Percentiles rank a stretch among this genome's conserved stretches.
These are phyloP conservation scores for Zaprionus camerounensis DNA, from an alignment of 1,140 invertebrate genomes.

Conservation along the genomic window DNA sequence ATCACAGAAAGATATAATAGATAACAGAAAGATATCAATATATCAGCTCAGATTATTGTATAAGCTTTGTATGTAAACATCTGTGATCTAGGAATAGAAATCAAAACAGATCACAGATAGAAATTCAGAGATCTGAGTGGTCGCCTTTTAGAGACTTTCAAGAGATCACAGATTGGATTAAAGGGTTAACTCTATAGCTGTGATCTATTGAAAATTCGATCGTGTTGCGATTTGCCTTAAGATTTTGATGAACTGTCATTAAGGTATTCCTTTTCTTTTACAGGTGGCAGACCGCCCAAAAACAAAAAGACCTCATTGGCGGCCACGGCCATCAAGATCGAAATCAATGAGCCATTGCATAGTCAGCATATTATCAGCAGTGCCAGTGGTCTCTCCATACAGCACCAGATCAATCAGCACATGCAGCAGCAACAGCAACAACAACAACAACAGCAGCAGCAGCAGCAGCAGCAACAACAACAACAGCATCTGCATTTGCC, in stretches of 20 bases:
- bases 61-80: no score
- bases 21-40: no score
- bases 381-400: conserved; percentile 79
- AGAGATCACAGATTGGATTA: background rate
- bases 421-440: conserved; percentile 80
- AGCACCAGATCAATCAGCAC: conserved; percentile 82
- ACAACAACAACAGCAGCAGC: conserved; percentile 56
- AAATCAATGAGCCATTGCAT: conserved; percentile 79
- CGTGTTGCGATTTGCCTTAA: background rate
- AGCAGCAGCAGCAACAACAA: conserved; percentile 37
- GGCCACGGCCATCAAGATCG: conserved; percentile 77
- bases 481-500: conserved; percentile 68
- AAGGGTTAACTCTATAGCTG: background rate
- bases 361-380: conserved; percentile 81
- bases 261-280: background rate
- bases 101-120: no score
- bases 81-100: no score
- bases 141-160: no score
- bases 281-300: conserved; percentile 79
- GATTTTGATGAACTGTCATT: no score
- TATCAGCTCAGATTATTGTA: no score
- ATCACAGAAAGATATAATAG: no score
- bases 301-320: conserved; percentile 75
- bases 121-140: no score
- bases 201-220: background rate